A percentile compares a stretch with the other conserved stretches of the same genome.
Evolutionary conservation across 1,140 invertebrate genomes (phyloP).

Genomic region (Zaprionus camerounensis): DNA sequence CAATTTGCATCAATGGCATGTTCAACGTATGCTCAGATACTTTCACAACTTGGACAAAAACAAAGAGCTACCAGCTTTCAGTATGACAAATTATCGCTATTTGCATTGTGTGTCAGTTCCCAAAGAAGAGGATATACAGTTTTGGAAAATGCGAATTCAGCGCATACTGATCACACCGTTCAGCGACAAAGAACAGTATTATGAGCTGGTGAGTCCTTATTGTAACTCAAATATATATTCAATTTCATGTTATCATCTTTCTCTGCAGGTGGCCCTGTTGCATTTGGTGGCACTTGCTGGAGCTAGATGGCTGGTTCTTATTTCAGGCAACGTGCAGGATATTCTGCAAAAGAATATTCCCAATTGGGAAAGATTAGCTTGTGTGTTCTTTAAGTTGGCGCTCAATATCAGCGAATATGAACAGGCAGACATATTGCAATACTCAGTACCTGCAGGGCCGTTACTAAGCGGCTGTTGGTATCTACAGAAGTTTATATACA

Average conservation of each 20-base stretch:
- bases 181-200: slow-evolving; percentile 45
- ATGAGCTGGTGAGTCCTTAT: slow-evolving; percentile 52
- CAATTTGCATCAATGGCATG: slow-evolving; percentile 46
- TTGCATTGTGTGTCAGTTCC: slow-evolving; percentile 24
- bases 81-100: slow-evolving; percentile 34
- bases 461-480: slow-evolving; percentile 43
- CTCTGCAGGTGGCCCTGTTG: slow-evolving; percentile 35
- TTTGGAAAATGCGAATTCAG: slow-evolving; percentile 42
- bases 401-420: not conserved
- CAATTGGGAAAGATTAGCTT: slow-evolving; percentile 21
- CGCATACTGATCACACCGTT: not conserved
- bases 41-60: slow-evolving; percentile 37
- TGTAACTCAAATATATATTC: not conserved
- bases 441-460: not conserved
- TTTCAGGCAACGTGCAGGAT: slow-evolving; percentile 18
- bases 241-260: not conserved
- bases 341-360: not conserved
- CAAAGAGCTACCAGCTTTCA: slow-evolving; percentile 12
- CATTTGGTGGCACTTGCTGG: slow-evolving; percentile 28
- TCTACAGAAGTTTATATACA: slow-evolving; percentile 42
- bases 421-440: slow-evolving; percentile 39
- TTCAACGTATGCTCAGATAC: slow-evolving; percentile 56
- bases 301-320: slow-evolving; percentile 32
- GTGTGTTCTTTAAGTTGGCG: slow-evolving; percentile 43
- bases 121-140: slow-evolving; percentile 17